phyloP scores from a whole-genome alignment of 1,140 invertebrate species.

The Aleiodes sp. region DNA sequence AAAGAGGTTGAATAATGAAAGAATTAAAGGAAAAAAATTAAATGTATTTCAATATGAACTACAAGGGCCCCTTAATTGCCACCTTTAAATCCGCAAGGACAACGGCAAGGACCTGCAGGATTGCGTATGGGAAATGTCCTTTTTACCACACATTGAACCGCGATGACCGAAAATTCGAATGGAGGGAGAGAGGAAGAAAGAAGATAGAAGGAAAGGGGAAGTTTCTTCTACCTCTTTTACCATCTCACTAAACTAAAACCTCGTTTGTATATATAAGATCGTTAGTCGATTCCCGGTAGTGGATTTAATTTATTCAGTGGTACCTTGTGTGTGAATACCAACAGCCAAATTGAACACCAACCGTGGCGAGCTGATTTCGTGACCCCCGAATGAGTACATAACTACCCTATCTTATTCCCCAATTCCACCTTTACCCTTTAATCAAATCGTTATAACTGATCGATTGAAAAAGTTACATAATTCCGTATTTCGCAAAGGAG shows the following conservation, averaged over 20 bases:
- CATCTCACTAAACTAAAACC: neutral
- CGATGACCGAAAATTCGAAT: too few species aligned
- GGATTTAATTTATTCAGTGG: slow-evolving; percentile 56
- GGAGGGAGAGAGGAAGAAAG: too few species aligned
- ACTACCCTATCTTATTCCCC: neutral
- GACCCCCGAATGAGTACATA: slow-evolving; percentile 12
- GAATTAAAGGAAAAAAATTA: neutral
- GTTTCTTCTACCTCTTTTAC: neutral
- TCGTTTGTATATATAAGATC: slow-evolving; percentile 36
- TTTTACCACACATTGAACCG: neutral
- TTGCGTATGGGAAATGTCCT: slow-evolving; percentile 8
- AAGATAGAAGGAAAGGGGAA: too few species aligned
- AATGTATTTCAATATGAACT: neutral
- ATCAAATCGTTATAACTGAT: too few species aligned
- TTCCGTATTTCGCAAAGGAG: too few species aligned
- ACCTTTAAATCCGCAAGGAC: slow-evolving; percentile 22
- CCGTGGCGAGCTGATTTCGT: slow-evolving; percentile 26
- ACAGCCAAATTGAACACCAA: slow-evolving; percentile 5
- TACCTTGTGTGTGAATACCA: slow-evolving; percentile 25
- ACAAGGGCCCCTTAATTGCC: slow-evolving; percentile 18
- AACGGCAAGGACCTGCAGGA: slow-evolving; percentile 23
- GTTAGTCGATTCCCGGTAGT: slow-evolving; percentile 56
- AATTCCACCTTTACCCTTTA: neutral
- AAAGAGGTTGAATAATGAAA: too few species aligned
- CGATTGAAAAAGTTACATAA: too few species aligned